Percentiles rank a stretch among this genome's conserved stretches.
Conservation (phyloP, 1,140 invertebrate genomes). For the Nomia melanderi region DNA sequence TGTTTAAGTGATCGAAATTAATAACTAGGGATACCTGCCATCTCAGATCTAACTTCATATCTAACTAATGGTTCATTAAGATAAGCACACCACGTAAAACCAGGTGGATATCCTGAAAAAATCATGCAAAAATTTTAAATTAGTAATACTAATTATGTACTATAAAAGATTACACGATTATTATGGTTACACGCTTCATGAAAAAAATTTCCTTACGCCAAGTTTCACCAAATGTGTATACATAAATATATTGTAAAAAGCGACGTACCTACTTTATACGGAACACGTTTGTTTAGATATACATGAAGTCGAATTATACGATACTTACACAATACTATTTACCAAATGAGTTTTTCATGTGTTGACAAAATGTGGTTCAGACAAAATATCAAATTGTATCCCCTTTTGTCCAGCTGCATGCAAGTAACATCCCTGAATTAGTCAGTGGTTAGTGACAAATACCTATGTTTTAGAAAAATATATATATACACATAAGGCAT, state of each 20-base stretch:
- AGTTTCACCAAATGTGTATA: neutral
- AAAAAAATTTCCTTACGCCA: neutral
- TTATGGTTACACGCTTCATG: constrained; percentile 14
- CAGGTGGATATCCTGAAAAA: constrained; percentile 79
- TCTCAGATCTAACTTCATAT: constrained; percentile 56
- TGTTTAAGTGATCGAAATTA: constrained; percentile 24
- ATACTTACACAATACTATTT: constrained; percentile 41
- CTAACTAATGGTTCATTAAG: constrained; percentile 73
- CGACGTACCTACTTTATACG: neutral
- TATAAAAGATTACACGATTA: constrained; percentile 31
- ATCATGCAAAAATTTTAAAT: constrained; percentile 42
- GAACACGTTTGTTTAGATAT: neutral
- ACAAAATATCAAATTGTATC: constrained; percentile 69
- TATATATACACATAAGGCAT: constrained; percentile 31
- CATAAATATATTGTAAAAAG: constrained; percentile 6
- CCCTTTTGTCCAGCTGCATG: constrained; percentile 78
- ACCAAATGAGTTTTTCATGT: constrained; percentile 60
- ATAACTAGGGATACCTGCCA: constrained; percentile 36
- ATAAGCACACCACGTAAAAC: constrained; percentile 80
- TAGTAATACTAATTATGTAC: constrained; percentile 25
- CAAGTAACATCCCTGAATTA: constrained; percentile 71
- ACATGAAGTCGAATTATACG: neutral
- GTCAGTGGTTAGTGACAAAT: constrained; percentile 67
- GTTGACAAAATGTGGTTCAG: constrained; percentile 69
- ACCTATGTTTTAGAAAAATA: constrained; percentile 44